Conservation (phyloP, 2,888 invertebrate genomes). For the Abscondita cerata region DNA sequence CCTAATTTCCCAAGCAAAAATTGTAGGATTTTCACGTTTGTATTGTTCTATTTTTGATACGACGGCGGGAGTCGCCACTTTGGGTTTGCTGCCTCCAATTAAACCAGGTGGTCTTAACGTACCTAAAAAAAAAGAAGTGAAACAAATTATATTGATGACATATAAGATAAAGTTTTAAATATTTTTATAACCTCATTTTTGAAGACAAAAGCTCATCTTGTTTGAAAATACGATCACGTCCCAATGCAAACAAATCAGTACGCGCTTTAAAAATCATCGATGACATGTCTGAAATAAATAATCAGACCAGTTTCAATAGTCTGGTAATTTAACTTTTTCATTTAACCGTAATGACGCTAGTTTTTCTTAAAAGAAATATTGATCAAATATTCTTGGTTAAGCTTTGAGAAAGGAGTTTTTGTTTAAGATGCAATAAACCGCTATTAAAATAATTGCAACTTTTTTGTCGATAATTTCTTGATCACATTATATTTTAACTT, state of each 20-base stretch:
- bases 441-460: too few relatives aligned
- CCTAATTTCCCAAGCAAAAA: slow-evolving; percentile 98
- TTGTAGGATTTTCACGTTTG: slow-evolving; percentile 97
- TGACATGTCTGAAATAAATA: slow-evolving; percentile 39
- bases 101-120: slow-evolving; percentile 88
- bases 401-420: too few relatives aligned
- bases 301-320: slow-evolving; percentile 50
- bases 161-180: background rate
- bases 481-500: too few relatives aligned
- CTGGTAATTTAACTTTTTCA: slow-evolving; percentile 54
- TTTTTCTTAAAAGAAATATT: slow-evolving; percentile 51
- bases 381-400: slow-evolving; percentile 7
- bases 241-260: slow-evolving; percentile 48
- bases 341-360: slow-evolving; percentile 54
- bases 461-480: too few relatives aligned
- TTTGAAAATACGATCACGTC: slow-evolving; percentile 45
- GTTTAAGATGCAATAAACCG: too few relatives aligned
- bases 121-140: slow-evolving; percentile 62
- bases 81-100: slow-evolving; percentile 95
- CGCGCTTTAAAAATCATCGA: slow-evolving; percentile 46
- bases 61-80: slow-evolving; percentile 96
- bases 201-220: slow-evolving; percentile 6
- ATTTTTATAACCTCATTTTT: background rate
- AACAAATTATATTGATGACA: background rate
- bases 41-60: slow-evolving; percentile 98